A percentile compares a stretch with the other conserved stretches of the same genome.
Evolutionary conservation across 2,113 vertebrate species (phyloP).

Genomic region (Candoia aspera): DNA sequence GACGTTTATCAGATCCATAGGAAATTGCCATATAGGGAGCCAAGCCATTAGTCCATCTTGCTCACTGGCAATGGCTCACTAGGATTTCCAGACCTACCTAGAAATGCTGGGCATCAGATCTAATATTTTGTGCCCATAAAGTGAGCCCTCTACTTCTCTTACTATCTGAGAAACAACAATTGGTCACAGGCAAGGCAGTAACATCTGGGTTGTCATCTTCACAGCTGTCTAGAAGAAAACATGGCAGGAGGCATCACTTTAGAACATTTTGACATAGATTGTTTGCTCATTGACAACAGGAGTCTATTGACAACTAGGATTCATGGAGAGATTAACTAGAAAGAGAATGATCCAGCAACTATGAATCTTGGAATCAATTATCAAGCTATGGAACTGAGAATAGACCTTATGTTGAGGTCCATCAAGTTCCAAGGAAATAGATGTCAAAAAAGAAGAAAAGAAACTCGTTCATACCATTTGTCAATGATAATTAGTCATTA

Average conservation of each 20-base stretch:
- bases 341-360: neutral
- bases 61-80: neutral
- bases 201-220: neutral
- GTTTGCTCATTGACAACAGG: neutral
- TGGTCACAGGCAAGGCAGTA: neutral
- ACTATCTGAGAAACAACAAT: neutral
- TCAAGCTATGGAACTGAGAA: neutral
- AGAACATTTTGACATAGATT: neutral
- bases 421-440: neutral
- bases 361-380: neutral
- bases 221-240: neutral
- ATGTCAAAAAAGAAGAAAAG: neutral
- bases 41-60: neutral
- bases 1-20: neutral
- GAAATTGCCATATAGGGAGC: neutral
- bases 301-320: neutral
- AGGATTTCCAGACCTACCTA: neutral
- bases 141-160: neutral
- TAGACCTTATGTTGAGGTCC: neutral
- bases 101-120: neutral
- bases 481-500: neutral
- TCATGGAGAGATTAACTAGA: neutral
- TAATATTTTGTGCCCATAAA: neutral
- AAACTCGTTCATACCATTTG: neutral
- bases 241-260: neutral